These are phyloP conservation scores for Cephus runcator DNA, from an alignment of 2,888 invertebrate genomes.

Conservation along the genomic window DNA sequence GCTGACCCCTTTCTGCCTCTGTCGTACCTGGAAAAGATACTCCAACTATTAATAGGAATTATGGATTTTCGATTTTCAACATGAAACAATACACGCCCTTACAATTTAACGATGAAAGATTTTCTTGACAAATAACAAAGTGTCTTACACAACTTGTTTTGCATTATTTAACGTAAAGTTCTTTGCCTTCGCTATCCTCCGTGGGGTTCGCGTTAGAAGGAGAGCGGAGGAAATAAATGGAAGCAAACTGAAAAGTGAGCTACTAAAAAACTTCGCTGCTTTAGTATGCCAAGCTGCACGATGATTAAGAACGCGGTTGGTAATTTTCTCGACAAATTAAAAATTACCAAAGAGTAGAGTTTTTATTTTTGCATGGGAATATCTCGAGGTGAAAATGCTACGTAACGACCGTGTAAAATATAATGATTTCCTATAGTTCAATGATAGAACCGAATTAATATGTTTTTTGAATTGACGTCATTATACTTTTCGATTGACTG, in stretches of 20 bases:
- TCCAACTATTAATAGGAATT: not conserved
- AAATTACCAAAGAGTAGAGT: too few species aligned
- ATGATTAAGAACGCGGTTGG: not conserved
- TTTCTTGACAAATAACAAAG: not conserved
- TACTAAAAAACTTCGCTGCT: too few species aligned
- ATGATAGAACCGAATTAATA: too few species aligned
- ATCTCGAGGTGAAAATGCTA: too few species aligned
- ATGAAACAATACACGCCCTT: not conserved
- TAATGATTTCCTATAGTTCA: too few species aligned
- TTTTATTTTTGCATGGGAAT: too few species aligned
- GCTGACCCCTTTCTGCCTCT: constrained; percentile 70
- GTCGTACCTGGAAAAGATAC: constrained; percentile 68
- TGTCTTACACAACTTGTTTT: not conserved
- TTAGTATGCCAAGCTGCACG: not conserved
- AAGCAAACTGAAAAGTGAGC: too few species aligned
- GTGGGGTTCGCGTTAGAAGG: too few species aligned
- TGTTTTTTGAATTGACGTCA: too few species aligned
- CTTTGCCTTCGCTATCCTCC: not conserved
- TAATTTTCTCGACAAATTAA: not conserved
- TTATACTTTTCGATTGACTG: too few species aligned
- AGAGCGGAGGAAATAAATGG: too few species aligned
- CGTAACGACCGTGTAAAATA: too few species aligned
- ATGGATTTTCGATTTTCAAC: not conserved
- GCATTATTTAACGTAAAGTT: not conserved
- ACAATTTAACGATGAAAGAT: not conserved